phyloP scores from a whole-genome alignment of 1,140 invertebrate species.

The Nylanderia fulva region DNA sequence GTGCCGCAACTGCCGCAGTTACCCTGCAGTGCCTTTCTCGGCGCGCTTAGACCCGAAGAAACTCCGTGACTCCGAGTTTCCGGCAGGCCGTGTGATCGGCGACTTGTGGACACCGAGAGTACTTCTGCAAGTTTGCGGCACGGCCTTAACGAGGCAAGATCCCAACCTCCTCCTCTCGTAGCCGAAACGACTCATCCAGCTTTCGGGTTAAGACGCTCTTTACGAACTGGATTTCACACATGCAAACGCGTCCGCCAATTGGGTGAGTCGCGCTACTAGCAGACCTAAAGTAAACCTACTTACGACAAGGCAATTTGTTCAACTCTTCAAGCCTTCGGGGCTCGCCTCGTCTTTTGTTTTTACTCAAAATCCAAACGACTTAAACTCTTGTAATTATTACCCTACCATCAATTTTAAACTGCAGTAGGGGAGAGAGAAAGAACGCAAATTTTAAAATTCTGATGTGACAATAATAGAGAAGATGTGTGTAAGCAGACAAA shows the following conservation, averaged over 20 bases:
- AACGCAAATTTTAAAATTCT: neutral
- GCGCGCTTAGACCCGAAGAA: conserved; percentile 42
- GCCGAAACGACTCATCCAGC: conserved; percentile 26
- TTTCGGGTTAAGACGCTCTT: conserved; percentile 65
- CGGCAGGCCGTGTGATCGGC: conserved; percentile 64
- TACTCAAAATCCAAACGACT: neutral
- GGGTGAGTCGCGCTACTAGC: conserved; percentile 25
- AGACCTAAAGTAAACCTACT: conserved; percentile 43
- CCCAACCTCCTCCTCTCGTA: conserved; percentile 3
- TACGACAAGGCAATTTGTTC: conserved; percentile 35
- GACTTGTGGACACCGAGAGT: conserved; percentile 71
- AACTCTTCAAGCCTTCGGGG: neutral
- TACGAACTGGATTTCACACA: conserved; percentile 47
- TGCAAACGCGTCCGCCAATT: conserved; percentile 37
- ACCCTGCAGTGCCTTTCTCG: conserved; percentile 66
- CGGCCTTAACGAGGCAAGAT: conserved; percentile 73
- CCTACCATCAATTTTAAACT: neutral
- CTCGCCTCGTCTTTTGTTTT: neutral
- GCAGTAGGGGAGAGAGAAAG: too few species aligned
- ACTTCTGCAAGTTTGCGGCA: conserved; percentile 69
- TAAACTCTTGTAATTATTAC: neutral
- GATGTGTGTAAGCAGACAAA: neutral
- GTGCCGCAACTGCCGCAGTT: conserved; percentile 69
- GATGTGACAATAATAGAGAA: too few species aligned
- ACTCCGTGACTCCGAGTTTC: conserved; percentile 65